Evolutionary conservation across 35 echinoderm and acorn worm species (phyloP).

Genomic region (Ophioderma brevispina): DNA sequence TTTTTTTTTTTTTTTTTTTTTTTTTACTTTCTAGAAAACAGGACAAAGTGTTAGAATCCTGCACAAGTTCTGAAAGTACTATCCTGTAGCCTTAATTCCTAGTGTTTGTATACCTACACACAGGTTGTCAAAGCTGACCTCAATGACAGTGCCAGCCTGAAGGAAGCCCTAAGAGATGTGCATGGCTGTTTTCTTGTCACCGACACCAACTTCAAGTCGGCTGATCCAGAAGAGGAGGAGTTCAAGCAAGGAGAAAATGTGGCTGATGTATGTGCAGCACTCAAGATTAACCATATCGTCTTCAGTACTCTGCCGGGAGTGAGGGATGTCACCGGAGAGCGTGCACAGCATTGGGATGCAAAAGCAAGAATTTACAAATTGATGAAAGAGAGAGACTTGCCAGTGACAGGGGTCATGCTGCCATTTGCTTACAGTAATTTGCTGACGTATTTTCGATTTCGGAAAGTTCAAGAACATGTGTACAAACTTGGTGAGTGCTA

Average conservation of each 20-base stretch:
- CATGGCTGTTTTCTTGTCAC: slow-evolving; percentile 84
- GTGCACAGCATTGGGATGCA: slow-evolving; percentile 68
- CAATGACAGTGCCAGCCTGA: slow-evolving; percentile 64
- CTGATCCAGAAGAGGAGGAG: slow-evolving; percentile 70
- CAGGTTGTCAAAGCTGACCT: slow-evolving; percentile 62
- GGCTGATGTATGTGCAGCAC: slow-evolving; percentile 72
- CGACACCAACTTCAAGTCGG: slow-evolving; percentile 30
- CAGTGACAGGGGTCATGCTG: slow-evolving; percentile 75
- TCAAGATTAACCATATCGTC: slow-evolving; percentile 70
- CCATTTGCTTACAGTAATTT: slow-evolving; percentile 76
- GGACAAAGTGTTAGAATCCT: too few relatives aligned
- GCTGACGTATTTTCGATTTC: slow-evolving; percentile 4
- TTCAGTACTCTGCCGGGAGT: slow-evolving; percentile 70
- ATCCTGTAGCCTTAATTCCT: background rate
- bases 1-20: too few relatives aligned
- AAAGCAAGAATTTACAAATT: slow-evolving; percentile 85
- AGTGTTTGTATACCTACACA: background rate
- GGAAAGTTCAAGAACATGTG: slow-evolving; percentile 51
- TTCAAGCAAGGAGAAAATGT: slow-evolving; percentile 73
- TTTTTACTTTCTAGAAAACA: too few relatives aligned
- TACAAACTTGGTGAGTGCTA: slow-evolving; percentile 66
- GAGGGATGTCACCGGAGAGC: slow-evolving; percentile 56
- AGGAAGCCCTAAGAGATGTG: slow-evolving; percentile 53
- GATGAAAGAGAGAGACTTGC: slow-evolving; percentile 84
- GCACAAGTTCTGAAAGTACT: too few relatives aligned